Base-by-base conservation (phyloP, 2,797 vertebrate genomes). In the Onychomys torridus region DNA sequence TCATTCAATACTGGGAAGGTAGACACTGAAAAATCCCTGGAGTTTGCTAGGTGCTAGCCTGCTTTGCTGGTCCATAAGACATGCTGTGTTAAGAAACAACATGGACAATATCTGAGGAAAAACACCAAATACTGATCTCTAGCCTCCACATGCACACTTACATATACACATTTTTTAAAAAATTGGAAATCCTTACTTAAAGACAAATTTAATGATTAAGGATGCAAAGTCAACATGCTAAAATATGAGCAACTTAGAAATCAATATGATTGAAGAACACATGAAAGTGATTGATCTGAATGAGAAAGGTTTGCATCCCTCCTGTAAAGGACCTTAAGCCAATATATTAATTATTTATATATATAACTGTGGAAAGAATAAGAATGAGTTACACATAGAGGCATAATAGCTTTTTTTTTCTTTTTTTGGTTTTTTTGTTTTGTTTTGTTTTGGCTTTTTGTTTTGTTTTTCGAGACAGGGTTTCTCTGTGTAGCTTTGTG, bases 181-280 rank as follows among this genome's bases (percentile, higher is more conserved):
- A 43, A 43, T 9, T 84, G 4, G 5, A 92, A 95, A 46, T 89
- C 63, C 32, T 43, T 89, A 61, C 29, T n/a, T 52, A 59, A 94
- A 78, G 5, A 13, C 34, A 32, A 65, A 40, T 23, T 43, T 71
- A 49, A 92, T 40, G 2, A 59, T 79, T 96, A 34, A 81, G 57
- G 14, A 27, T 57, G 29, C 59, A 92, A 93, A 92, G 61, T 82
- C 13, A 77, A 88, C 12, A 92, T 86, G 40, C 11, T 88, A 6
- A 25, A n/a, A 90, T n/a, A 6, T 37, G 84, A 93, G 7, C 16
- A 87, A 90, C 90, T 97, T 79, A 81, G 86, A 92, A 87, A 94
- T 87, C 52, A 82, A 43, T 76, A 61, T 14, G 19, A 88, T 71
- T 79, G 75, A 73, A 65, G 29, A 93, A n/a, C 3, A 76, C 17